phyloP scores from a whole-genome alignment of 2,888 invertebrate genomes.

The Cephus spinipes region DNA sequence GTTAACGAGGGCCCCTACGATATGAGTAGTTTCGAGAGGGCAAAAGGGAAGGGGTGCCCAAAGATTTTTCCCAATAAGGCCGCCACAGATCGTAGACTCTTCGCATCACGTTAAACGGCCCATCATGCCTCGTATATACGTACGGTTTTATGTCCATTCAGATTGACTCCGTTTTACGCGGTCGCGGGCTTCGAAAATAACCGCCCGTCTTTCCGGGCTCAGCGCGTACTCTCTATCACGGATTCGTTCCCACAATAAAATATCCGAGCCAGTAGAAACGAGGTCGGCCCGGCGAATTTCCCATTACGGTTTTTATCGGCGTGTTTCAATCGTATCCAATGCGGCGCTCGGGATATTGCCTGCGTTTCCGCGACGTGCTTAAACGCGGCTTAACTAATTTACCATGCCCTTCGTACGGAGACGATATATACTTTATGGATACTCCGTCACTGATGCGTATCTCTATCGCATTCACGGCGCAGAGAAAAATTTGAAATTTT shows the following conservation, averaged over 20 bases:
- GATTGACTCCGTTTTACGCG: background rate
- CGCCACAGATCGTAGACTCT: background rate
- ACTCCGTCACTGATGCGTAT: background rate
- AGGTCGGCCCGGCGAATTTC: background rate
- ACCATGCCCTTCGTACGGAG: background rate
- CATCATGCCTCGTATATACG: background rate
- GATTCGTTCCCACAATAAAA: constrained; percentile 1
- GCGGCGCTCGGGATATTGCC: background rate
- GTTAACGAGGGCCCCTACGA: background rate
- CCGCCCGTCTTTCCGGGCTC: background rate
- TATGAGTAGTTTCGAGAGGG: background rate
- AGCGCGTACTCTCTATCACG: background rate
- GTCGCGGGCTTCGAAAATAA: background rate
- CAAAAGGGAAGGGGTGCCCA: background rate
- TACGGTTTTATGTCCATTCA: background rate
- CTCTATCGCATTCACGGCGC: background rate
- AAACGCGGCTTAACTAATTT: constrained; percentile 1
- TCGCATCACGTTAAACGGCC: background rate
- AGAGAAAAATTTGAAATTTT: background rate
- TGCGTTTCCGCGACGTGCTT: constrained; percentile 1
- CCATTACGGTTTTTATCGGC: background rate
- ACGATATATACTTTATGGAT: background rate
- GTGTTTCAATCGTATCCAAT: background rate
- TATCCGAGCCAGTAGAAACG: background rate
- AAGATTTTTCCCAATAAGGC: background rate